Evolutionary conservation across 2,113 vertebrate genomes (phyloP), one percentile per base, ranked within the genome.

Genomic region (Aythya baeri): DNA sequence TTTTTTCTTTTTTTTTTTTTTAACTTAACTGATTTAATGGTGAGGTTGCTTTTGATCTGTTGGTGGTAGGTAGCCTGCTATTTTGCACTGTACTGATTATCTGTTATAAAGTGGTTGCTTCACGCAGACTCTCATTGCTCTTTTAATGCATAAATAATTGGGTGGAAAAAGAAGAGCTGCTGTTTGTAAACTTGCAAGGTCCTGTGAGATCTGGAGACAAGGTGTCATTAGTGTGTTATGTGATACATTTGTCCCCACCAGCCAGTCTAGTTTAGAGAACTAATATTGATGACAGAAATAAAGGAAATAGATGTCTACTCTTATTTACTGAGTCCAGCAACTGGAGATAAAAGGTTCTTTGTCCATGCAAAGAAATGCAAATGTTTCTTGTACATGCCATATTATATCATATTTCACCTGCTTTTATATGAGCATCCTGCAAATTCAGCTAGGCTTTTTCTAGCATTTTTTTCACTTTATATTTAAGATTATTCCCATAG

Each of bases 401-500:
- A 38, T 54, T 4, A 11, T 66, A 74, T 31, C 9, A 2, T 68
- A 58, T 86, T 77, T 91, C 70, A 92, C 59, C 52, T 90, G 31
- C 31, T 74, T 43, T 86, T 38, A 68, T 11, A 54, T 78, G 78
- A 91, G 49, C 74, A 58, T 70, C 58, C 34, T 86, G 88, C 27
- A 82, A 88, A 90, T 91, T 91, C 83, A 95, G 7, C 26, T 55
- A 84, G 52, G 41, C 21, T 5, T 38, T 83, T 34, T 36, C 36
- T 87, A 63, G 22, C 58, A 65, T 67, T 85, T 71, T 96, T 96
- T 95, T 89, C 22, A 76, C 54, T 77, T 86, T n/a, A 32, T 76
- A 75, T 96, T 94, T 92, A 77, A 86, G 81, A 83, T 96, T 86
- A 78, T 58, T 93, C 76, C 62, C 38, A 55, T n/a, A 86, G 26